Evolutionary conservation across 2,888 invertebrate species (phyloP), one percentile per base, ranked within the genome.

Genomic region (Ormia ochracea): DNA sequence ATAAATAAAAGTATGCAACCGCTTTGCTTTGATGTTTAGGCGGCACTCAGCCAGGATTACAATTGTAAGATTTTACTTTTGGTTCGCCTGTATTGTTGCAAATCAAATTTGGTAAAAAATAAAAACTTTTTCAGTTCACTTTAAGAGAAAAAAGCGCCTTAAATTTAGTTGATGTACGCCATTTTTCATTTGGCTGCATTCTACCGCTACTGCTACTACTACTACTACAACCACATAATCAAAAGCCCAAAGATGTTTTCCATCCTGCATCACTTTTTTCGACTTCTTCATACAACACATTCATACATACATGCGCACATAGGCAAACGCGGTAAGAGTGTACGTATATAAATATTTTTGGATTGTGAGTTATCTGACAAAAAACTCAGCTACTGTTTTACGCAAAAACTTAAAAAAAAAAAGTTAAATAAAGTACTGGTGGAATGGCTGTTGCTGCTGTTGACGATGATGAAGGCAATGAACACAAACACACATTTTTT

Each of bases 141-240:
- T 77, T 50, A 36, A 19, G 50, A 36, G 68, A 80, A 75, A 72
- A 83, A 85, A 84, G 83, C 85, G 84, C 83, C 65, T 81, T 74
- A 82, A 74, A 63, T 68, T 43, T 31, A 72, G 78, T 77, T 85
- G 87, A 87, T 82, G 78, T 4, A 14, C 82, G 84, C 86, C 86
- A 86, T 86, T 86, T 87, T 84, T 79, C 70, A 76, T 77, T 41
- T 58, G 75, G 72, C 58, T 82, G 36, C 56, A 19, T 58, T 10
- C 33, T 14, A 43, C 19, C 1, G 19, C 9, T 19, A 59, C 59
- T 58, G 10, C 33, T 14, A 43, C 19, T 2, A n/a, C 9, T 19
- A 59, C 59, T 26, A 54, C 21, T 36, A 56, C 56, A 5, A 56
- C 31, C 9, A 43, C 41, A 54, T 10, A 50, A 50, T 41, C 82